Base-by-base conservation (phyloP, 2,888 invertebrate species). In the Coelinius sp. region DNA sequence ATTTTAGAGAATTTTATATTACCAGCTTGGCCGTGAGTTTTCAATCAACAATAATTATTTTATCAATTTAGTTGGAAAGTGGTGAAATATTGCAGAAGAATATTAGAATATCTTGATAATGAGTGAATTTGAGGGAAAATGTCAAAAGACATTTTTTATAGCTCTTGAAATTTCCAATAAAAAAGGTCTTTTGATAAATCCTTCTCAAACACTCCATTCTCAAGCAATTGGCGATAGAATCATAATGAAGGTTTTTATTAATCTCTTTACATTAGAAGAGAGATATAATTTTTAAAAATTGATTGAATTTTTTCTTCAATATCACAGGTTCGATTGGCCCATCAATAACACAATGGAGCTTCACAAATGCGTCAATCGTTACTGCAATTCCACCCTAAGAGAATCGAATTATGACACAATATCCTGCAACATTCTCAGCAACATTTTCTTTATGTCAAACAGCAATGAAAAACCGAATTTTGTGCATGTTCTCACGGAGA, bases 1-100 rank as follows among this genome's bases (percentile, higher is more conserved):
- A 87, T 91, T 69, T 88, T 94, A 84, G 88, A 89, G 52, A 87
- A 88, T 25, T 84, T 93, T 6, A 90, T 90, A 81, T 83, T 94
- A 41, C 91, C 92, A 1, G 81, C 86, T 44, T 91, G 87, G 87
- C 84, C 77, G 87, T 86, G 73, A 82, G 81, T 68, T 63, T 24
- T 22, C 17, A 25, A 38, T 27, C 59, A 46, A 59, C 2, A 59
- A 67, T 38, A 24, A 38, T 12, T 53, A 12, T 52, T 38, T 46
- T 66, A 12, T 24, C 35, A n/a, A n/a, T n/a, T n/a, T n/a, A n/a
- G n/a, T n/a, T n/a, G n/a, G n/a, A n/a, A n/a, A n/a, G n/a, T n/a
- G n/a, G n/a, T n/a, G n/a, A n/a, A n/a, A n/a, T n/a, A n/a, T n/a
- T n/a, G n/a, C n/a, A n/a, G n/a, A n/a, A n/a, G n/a, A n/a, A n/a